Base-by-base conservation (phyloP, 2,888 invertebrate species). In the Miltochrista miniata region DNA sequence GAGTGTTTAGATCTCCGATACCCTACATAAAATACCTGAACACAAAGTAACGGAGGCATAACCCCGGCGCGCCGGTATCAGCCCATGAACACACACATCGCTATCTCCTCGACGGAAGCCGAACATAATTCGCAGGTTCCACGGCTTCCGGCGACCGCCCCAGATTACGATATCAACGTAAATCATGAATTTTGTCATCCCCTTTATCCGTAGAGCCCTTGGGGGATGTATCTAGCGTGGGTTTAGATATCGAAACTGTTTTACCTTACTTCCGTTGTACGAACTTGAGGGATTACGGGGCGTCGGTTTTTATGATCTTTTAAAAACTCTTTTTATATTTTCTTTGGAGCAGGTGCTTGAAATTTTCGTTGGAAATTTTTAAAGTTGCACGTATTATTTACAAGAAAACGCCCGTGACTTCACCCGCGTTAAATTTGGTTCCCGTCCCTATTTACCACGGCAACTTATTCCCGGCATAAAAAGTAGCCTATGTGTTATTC, bases 101-200 rank as follows among this genome's bases (percentile, higher is more conserved):
- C 53, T 59, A 59, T 54, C 66, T 49, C 54, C 10, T 30, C 43
- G 14, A 38, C 53, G 68, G 67, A 68, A 55, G 43, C 49, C 37
- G 43, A 51, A 45, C 69, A 68, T 68, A 68, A 68, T 68, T 68
- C 69, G 69, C 55, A 52, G 64, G 61, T 64, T 68, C 66, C 68
- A 56, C 49, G 34, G 52, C 66, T 62, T 62, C 68, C 68, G 68
- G 55, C 51, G 42, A 50, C 49, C 41, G 36, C 31, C 51, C 43
- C 52, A 64, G 68, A 61, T 68, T 61, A 66, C 62, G 58, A 68
- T n/a, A n/a, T 64, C 69, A 56, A 45, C 54, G 66, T 68, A 68
- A 68, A 68, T 68, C 69, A 68, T 64, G 64, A 59, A 55, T 61
- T 66, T 61, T 64, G 69, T 68, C 68, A 58, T 58, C 61, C 59